Percentiles rank a stretch among this genome's conserved stretches.
Evolutionary conservation across 2,888 invertebrate species (phyloP).

Genomic region (Caenorhabditis zanzibari): DNA sequence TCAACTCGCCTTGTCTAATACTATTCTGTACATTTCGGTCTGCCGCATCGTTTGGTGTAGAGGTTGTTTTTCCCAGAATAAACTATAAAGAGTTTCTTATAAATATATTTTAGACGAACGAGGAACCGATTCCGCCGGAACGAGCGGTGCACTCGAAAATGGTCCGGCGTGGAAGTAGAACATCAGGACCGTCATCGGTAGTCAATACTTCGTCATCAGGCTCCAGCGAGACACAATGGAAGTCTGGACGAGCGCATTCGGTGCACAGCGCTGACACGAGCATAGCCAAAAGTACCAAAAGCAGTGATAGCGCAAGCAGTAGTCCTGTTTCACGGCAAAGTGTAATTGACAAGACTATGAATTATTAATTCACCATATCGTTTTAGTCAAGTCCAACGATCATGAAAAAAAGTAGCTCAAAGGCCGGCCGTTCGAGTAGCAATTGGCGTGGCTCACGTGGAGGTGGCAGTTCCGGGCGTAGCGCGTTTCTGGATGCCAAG

Average conservation of each 20-base stretch:
- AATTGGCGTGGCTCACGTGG: slow-evolving; percentile 47
- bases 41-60: slow-evolving; percentile 9
- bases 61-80: slow-evolving; percentile 5
- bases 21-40: slow-evolving; percentile 26
- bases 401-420: slow-evolving; percentile 26
- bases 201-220: slow-evolving; percentile 33
- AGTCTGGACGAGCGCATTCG: slow-evolving; percentile 33
- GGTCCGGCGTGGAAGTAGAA: slow-evolving; percentile 61
- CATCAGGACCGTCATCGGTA: slow-evolving; percentile 13
- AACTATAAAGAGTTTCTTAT: background rate
- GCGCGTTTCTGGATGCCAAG: slow-evolving; percentile 23
- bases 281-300: slow-evolving; percentile 31
- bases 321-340: slow-evolving; percentile 41
- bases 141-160: slow-evolving; percentile 49
- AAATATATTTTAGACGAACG: background rate
- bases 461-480: slow-evolving; percentile 22
- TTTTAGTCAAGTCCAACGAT: slow-evolving; percentile 39
- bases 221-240: slow-evolving; percentile 41
- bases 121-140: slow-evolving; percentile 7
- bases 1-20: slow-evolving; percentile 20
- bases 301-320: slow-evolving; percentile 38
- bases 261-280: slow-evolving; percentile 31
- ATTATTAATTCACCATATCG: background rate
- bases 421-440: slow-evolving; percentile 34
- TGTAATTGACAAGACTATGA: slow-evolving; percentile 20